Evolutionary conservation across 2,888 invertebrate genomes (phyloP).

Genomic region (Meta bourneti): DNA sequence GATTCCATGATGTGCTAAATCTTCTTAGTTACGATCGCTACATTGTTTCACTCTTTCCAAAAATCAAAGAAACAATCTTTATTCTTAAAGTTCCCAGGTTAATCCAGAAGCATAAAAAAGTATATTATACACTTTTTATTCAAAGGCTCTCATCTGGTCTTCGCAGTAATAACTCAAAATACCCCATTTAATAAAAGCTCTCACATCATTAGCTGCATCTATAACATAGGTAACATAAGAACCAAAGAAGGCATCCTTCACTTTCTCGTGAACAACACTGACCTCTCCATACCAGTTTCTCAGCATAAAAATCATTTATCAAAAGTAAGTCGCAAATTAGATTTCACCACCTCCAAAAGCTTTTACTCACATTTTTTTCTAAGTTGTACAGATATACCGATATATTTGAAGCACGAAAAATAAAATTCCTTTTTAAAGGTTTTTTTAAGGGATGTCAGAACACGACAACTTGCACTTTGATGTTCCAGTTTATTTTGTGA

Average conservation of each 20-base stretch:
- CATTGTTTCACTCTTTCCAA: too few species aligned
- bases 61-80: too few species aligned
- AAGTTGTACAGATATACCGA: conserved; percentile 26
- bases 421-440: not conserved
- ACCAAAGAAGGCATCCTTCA: not conserved
- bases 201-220: not conserved
- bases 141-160: not conserved
- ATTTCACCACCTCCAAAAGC: conserved; percentile 53
- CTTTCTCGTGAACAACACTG: not conserved
- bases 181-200: not conserved
- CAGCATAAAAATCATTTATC: conserved; percentile 47
- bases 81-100: too few species aligned
- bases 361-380: conserved; percentile 46
- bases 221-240: not conserved
- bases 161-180: not conserved
- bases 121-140: not conserved
- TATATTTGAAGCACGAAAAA: conserved; percentile 37
- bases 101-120: too few species aligned
- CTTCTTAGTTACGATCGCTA: too few species aligned
- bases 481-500: not conserved
- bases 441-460: not conserved
- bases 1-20: too few species aligned
- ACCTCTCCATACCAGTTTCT: conserved; percentile 15
- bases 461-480: not conserved
- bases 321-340: conserved; percentile 62